These are phyloP conservation scores for Gallinago media DNA, from an alignment of 2,113 vertebrate species.

Conservation along the genomic window DNA sequence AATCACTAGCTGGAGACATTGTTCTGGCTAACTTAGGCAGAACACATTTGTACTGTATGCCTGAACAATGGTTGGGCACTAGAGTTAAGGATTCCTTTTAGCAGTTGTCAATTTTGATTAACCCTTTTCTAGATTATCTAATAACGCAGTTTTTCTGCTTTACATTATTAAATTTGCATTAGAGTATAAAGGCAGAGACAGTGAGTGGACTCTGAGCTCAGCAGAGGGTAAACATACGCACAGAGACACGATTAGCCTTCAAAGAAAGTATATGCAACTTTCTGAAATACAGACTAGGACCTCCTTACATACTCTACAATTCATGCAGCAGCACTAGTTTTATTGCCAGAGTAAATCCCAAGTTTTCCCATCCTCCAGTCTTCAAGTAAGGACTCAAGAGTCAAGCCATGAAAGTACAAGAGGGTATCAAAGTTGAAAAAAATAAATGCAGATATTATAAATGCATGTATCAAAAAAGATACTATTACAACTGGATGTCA, in stretches of 20 bases:
- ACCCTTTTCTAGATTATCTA: conserved; percentile 58
- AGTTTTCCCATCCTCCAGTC: not conserved
- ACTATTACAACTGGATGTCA: not conserved
- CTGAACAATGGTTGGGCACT: conserved; percentile 72
- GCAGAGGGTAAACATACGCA: not conserved
- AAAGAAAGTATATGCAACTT: not conserved
- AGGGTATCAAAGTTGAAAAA: not conserved
- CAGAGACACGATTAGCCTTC: not conserved
- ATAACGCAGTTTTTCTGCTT: conserved; percentile 22
- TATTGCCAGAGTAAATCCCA: not conserved
- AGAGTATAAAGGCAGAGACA: not conserved
- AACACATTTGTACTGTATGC: conserved; percentile 70
- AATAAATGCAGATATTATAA: not conserved
- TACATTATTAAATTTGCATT: conserved; percentile 15
- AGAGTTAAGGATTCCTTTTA: conserved; percentile 64
- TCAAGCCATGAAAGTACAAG: not conserved
- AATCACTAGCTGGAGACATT: conserved; percentile 78
- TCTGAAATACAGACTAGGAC: not conserved
- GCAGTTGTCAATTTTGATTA: conserved; percentile 66
- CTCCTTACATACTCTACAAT: not conserved
- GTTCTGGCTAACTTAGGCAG: conserved; percentile 79
- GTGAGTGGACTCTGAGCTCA: not conserved
- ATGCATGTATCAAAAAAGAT: not conserved
- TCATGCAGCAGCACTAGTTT: not conserved
- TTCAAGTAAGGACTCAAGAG: not conserved